Evolutionary conservation across 2,888 invertebrate genomes (phyloP).

Genomic region (Mystacides longicornis): DNA sequence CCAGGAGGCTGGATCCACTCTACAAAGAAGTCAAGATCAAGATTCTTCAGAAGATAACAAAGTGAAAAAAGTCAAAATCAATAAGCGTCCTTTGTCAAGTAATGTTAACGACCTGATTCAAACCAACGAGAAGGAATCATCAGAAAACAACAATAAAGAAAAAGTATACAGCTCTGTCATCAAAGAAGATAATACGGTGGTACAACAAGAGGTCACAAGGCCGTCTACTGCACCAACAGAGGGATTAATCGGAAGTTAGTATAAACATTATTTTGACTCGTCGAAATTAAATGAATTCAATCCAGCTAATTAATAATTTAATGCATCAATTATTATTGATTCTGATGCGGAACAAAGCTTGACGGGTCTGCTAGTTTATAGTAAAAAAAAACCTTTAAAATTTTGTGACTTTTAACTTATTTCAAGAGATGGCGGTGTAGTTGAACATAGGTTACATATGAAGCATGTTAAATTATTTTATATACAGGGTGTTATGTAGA

Average conservation of each 20-base stretch:
- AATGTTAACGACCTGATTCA: constrained; percentile 16
- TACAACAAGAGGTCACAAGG: constrained; percentile 17
- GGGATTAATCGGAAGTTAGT: background rate
- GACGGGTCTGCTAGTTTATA: no score
- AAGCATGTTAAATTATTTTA: no score
- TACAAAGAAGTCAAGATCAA: constrained; percentile 24
- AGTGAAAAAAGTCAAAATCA: constrained; percentile 29
- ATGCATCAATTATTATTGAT: no score
- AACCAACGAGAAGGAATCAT: constrained; percentile 2
- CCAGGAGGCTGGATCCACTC: constrained; percentile 25
- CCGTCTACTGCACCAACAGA: background rate
- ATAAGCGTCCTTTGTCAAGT: constrained; percentile 31
- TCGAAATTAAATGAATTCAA: no score
- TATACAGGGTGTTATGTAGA: no score
- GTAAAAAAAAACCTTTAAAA: no score
- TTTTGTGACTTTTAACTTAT: no score
- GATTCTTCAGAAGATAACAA: constrained; percentile 12
- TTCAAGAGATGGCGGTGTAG: no score
- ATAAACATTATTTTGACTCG: no score
- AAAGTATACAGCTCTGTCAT: constrained; percentile 24
- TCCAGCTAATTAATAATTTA: no score
- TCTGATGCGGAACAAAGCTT: no score
- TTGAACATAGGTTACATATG: no score
- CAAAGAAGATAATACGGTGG: constrained; percentile 22
- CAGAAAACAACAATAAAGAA: constrained; percentile 10